Conservation (phyloP, 1,140 invertebrate species). For the Neelides sp. region DNA sequence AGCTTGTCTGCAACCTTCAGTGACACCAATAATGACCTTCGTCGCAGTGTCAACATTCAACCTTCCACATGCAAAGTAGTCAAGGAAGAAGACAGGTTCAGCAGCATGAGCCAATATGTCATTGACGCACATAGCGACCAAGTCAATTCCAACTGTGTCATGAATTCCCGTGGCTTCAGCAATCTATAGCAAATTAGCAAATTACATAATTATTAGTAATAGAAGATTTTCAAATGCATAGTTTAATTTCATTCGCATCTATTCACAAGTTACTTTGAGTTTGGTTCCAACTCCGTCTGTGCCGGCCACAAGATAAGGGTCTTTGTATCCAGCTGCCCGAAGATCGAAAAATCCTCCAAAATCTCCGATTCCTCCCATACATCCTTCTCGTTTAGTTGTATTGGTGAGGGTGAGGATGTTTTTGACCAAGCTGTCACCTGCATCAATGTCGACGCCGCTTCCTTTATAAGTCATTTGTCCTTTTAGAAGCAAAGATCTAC, state of each 20-base stretch:
- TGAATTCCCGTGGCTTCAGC: slow-evolving; percentile 66
- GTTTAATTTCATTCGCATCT: not conserved
- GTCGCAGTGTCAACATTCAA: slow-evolving; percentile 62
- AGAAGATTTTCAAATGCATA: not conserved
- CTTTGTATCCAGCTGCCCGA: slow-evolving; percentile 49
- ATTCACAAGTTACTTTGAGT: slow-evolving; percentile 40
- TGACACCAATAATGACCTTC: slow-evolving; percentile 69
- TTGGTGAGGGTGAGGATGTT: slow-evolving; percentile 64
- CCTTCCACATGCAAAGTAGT: slow-evolving; percentile 87
- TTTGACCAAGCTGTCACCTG: slow-evolving; percentile 71
- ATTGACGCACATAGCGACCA: slow-evolving; percentile 97
- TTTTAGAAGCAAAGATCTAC: slow-evolving; percentile 35
- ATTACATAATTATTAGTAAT: slow-evolving; percentile 7
- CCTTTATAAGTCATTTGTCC: slow-evolving; percentile 71
- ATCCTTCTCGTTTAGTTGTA: slow-evolving; percentile 54
- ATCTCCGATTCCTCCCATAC: slow-evolving; percentile 68
- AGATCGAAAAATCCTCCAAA: slow-evolving; percentile 88
- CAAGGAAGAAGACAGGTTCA: slow-evolving; percentile 86
- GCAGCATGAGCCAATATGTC: slow-evolving; percentile 89
- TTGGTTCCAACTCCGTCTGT: slow-evolving; percentile 97
- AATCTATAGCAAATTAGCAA: slow-evolving; percentile 45
- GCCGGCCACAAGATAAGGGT: slow-evolving; percentile 81
- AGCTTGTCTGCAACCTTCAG: slow-evolving; percentile 69
- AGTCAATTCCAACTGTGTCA: slow-evolving; percentile 78
- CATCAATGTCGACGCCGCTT: slow-evolving; percentile 85